Percentiles rank a stretch among this genome's conserved stretches.
These are phyloP conservation scores for Germaria angustata DNA, from an alignment of 2,888 invertebrate species.

Conservation along the genomic window DNA sequence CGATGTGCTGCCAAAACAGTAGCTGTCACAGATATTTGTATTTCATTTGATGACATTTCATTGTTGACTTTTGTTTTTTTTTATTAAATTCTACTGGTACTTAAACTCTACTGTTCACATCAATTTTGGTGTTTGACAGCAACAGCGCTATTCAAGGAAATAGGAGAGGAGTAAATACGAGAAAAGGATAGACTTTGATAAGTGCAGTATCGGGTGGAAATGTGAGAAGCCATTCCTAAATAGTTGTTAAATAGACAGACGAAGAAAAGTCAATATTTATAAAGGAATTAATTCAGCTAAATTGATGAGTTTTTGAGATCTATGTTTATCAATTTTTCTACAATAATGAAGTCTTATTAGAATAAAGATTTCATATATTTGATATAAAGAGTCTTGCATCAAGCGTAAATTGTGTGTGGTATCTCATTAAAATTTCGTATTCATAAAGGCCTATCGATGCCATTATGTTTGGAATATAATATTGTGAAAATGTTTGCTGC, in stretches of 20 bases:
- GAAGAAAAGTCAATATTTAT: constrained; percentile 37
- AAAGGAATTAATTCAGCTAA: constrained; percentile 39
- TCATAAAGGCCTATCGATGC: too few species aligned
- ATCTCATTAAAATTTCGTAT: too few species aligned
- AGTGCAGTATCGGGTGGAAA: constrained; percentile 24
- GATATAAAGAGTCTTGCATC: too few species aligned
- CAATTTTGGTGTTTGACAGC: constrained; percentile 32
- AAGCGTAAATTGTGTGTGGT: too few species aligned
- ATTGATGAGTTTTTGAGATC: constrained; percentile 38
- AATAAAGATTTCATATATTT: too few species aligned
- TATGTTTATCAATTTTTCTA: not conserved
- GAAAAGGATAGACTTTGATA: constrained; percentile 37
- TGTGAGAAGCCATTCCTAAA: constrained; percentile 42
- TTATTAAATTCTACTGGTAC: constrained; percentile 31
- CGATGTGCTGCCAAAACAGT: constrained; percentile 67
- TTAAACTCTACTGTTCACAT: not conserved
- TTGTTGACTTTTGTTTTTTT: constrained; percentile 61
- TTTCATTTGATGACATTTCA: constrained; percentile 75
- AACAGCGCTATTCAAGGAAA: constrained; percentile 17
- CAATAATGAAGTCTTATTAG: too few species aligned
- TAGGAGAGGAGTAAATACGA: not conserved
- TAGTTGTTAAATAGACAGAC: constrained; percentile 59
- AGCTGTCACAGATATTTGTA: constrained; percentile 77
- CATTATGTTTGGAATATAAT: too few species aligned
- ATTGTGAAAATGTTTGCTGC: too few species aligned